These are phyloP conservation scores for Trichogramma pretiosum DNA, from an alignment of 1,140 invertebrate genomes.

Conservation along the genomic window DNA sequence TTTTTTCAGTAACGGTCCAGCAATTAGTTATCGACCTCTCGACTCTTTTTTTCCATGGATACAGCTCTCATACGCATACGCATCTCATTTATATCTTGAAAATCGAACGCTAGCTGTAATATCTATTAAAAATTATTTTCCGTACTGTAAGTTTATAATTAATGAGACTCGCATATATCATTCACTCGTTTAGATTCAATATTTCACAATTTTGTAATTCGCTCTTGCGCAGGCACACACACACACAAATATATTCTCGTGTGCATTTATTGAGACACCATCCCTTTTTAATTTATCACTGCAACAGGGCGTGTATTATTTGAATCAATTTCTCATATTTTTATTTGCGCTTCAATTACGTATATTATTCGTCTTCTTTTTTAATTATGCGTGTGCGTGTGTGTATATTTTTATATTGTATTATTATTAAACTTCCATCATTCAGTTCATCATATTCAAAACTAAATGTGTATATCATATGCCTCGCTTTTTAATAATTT, in stretches of 20 bases:
- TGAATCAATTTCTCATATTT: not conserved
- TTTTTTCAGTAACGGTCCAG: not conserved
- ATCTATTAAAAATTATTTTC: too few relatives aligned
- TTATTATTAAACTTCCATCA: not conserved
- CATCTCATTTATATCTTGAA: too few relatives aligned
- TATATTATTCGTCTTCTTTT: not conserved
- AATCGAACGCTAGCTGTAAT: not conserved
- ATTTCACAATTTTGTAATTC: not conserved
- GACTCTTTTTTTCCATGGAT: too few relatives aligned
- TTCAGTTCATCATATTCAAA: not conserved
- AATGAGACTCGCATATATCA: too few relatives aligned
- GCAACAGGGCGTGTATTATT: too few relatives aligned
- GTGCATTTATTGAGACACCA: not conserved
- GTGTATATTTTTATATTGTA: not conserved
- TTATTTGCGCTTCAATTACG: conserved; percentile 8
- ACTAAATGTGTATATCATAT: not conserved
- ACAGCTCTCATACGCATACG: too few relatives aligned
- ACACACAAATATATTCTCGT: too few relatives aligned
- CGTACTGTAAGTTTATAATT: too few relatives aligned
- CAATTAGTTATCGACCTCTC: too few relatives aligned
- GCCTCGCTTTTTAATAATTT: conserved; percentile 5
- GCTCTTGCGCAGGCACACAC: not conserved
- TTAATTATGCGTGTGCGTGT: conserved; percentile 11
- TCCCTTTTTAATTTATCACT: too few relatives aligned
- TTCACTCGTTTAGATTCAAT: not conserved